A percentile compares a stretch with the other conserved stretches of the same genome.
Conservation (phyloP, 2,797 vertebrate species). For the Pseudochromis fuscus region DNA sequence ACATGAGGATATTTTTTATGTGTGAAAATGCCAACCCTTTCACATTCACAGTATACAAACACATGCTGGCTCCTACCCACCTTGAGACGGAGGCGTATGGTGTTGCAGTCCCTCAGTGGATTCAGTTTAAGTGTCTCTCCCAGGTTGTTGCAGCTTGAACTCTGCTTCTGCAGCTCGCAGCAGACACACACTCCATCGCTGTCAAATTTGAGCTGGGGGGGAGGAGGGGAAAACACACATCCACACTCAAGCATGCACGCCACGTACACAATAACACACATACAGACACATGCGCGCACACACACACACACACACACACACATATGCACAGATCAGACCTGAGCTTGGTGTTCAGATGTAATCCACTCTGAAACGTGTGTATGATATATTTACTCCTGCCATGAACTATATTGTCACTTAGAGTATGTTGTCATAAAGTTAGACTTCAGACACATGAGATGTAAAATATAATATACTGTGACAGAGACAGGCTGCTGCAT, state of each 20-base stretch:
- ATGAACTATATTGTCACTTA: conserved; percentile 13
- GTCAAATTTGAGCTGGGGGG: conserved; percentile 94
- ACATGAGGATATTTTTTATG: neutral
- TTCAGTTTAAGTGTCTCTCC: conserved; percentile 98
- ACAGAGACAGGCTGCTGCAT: conserved; percentile 22
- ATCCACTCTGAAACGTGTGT: conserved; percentile 4
- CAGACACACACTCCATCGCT: conserved; percentile 97
- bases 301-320: conserved; percentile 26
- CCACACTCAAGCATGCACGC: conserved; percentile 79
- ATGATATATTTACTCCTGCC: conserved; percentile 9
- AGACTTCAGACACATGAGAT: neutral
- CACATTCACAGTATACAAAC: conserved; percentile 15
- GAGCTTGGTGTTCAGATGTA: conserved; percentile 5
- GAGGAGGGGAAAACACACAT: conserved; percentile 76
- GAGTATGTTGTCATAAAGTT: neutral
- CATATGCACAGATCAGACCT: conserved; percentile 29
- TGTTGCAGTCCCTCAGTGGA: conserved; percentile 94
- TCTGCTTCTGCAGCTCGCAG: conserved; percentile 94
- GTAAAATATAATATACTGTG: neutral
- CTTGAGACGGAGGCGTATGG: conserved; percentile 94
- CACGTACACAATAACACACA: conserved; percentile 58
- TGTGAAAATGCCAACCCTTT: conserved; percentile 1
- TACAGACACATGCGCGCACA: conserved; percentile 20
- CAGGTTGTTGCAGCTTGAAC: conserved; percentile 94
- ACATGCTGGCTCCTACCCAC: conserved; percentile 73